phyloP scores from a whole-genome alignment of 2,113 vertebrate species.

The Chascanopsetta lugubris region DNA sequence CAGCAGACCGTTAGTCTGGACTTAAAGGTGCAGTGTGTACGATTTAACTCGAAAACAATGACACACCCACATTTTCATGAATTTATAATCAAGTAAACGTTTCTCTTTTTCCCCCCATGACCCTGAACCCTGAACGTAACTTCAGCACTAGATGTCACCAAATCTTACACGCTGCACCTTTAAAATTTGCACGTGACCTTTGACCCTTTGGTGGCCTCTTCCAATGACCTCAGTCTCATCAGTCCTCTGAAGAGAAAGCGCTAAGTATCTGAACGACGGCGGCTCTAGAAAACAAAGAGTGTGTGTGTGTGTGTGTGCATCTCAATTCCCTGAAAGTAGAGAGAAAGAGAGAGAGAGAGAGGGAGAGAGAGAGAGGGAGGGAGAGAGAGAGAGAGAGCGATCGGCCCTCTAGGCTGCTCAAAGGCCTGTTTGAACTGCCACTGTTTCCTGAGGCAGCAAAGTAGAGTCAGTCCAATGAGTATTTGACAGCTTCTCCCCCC shows the following conservation, averaged over 20 bases:
- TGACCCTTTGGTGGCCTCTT: conserved; percentile 33
- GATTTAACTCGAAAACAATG: no score
- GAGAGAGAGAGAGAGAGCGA: no score
- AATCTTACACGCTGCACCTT: no score
- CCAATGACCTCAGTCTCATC: conserved; percentile 34
- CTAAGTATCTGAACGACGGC: conserved; percentile 40
- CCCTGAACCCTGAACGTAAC: no score
- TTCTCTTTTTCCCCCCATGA: no score
- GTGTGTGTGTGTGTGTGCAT: conserved; percentile 20
- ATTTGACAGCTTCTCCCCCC: conserved; percentile 69
- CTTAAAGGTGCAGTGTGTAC: conserved; percentile 52
- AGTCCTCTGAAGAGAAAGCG: conserved; percentile 36
- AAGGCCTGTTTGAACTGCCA: conserved; percentile 73
- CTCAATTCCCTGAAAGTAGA: conserved; percentile 27
- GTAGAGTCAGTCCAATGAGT: conserved; percentile 62
- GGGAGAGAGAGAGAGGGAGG: conserved; percentile 27
- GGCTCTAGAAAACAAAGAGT: conserved; percentile 42
- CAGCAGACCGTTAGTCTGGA: conserved; percentile 48
- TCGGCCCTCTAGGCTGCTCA: conserved; percentile 60
- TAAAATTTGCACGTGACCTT: conserved; percentile 37
- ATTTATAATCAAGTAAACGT: no score
- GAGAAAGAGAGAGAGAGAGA: conserved; percentile 20
- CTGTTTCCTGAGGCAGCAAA: conserved; percentile 73
- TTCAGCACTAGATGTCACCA: no score
- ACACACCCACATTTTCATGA: no score